Evolutionary conservation across 2,113 vertebrate species (phyloP).

Genomic region (Microcebus jonahi): DNA sequence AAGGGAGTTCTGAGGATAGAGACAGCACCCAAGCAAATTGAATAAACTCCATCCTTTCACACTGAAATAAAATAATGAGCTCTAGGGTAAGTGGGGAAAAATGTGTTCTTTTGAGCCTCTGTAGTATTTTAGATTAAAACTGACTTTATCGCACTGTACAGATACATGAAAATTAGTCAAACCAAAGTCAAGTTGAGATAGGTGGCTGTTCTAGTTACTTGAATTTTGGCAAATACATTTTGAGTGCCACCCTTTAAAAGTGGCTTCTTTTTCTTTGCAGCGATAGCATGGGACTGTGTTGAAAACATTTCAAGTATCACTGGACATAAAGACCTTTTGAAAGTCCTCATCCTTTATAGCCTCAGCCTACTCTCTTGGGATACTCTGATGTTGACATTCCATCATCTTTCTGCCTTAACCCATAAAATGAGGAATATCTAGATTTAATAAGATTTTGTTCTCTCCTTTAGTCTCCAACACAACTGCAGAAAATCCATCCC

Average conservation of each 20-base stretch:
- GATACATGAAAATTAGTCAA: slow-evolving; percentile 41
- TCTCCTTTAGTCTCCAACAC: not conserved
- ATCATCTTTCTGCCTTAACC: not conserved
- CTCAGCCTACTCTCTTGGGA: not conserved
- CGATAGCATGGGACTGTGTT: not conserved
- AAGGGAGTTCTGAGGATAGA: not conserved
- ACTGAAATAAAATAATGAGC: slow-evolving; percentile 31
- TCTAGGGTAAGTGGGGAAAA: not conserved
- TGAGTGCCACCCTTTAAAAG: not conserved
- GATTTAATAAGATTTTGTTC: slow-evolving; percentile 12
- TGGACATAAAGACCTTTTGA: slow-evolving; percentile 7
- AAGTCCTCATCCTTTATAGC: not conserved
- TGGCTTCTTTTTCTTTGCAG: slow-evolving; percentile 6
- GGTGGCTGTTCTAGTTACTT: not conserved
- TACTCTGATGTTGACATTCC: not conserved
- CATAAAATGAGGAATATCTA: slow-evolving; percentile 30
- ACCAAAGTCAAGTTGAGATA: not conserved
- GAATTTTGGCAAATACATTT: slow-evolving; percentile 36
- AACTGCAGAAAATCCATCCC: slow-evolving; percentile 35
- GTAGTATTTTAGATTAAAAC: not conserved
- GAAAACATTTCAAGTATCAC: slow-evolving; percentile 37
- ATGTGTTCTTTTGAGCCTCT: not conserved
- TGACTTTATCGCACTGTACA: not conserved
- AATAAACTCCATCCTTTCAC: not conserved
- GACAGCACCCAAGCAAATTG: not conserved